Percentiles rank a stretch among this genome's conserved stretches.
These are phyloP conservation scores for Alca torda DNA, from an alignment of 2,797 vertebrate species.

Conservation along the genomic window DNA sequence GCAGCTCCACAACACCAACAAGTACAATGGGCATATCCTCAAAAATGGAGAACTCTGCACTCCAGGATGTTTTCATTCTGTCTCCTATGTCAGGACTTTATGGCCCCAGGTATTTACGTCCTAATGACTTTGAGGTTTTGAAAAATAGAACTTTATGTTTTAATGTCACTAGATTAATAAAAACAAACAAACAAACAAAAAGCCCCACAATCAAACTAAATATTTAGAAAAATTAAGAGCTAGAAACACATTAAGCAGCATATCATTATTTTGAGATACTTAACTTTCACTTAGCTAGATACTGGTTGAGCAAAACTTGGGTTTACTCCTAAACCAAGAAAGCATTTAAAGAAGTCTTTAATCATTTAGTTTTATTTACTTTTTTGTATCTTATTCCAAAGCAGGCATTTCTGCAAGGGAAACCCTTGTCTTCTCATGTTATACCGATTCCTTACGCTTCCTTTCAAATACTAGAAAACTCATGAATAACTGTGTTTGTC, in stretches of 20 bases:
- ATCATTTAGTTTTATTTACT: not conserved
- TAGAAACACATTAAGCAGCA: not conserved
- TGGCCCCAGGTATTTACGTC: slow-evolving; percentile 81
- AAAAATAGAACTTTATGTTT: not conserved
- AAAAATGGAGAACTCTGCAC: slow-evolving; percentile 84
- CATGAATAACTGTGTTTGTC: not conserved
- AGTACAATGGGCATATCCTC: slow-evolving; percentile 85
- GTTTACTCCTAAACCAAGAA: not conserved
- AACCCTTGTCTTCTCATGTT: not conserved
- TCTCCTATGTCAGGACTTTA: slow-evolving; percentile 88
- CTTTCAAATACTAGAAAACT: not conserved
- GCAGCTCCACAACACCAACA: slow-evolving; percentile 73
- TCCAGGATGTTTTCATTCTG: slow-evolving; percentile 89
- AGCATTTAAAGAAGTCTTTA: not conserved
- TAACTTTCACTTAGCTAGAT: not conserved
- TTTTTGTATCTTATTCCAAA: not conserved
- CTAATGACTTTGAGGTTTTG: not conserved
- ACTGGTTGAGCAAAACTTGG: not conserved
- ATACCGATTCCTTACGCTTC: not conserved
- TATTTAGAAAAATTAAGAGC: not conserved
- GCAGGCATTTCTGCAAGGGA: not conserved
- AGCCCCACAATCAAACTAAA: not conserved
- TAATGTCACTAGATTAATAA: not conserved
- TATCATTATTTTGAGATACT: not conserved
- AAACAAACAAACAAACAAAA: not conserved